Evolutionary conservation across 2,888 invertebrate genomes (phyloP).

Genomic region (Eucera pruinosa): DNA sequence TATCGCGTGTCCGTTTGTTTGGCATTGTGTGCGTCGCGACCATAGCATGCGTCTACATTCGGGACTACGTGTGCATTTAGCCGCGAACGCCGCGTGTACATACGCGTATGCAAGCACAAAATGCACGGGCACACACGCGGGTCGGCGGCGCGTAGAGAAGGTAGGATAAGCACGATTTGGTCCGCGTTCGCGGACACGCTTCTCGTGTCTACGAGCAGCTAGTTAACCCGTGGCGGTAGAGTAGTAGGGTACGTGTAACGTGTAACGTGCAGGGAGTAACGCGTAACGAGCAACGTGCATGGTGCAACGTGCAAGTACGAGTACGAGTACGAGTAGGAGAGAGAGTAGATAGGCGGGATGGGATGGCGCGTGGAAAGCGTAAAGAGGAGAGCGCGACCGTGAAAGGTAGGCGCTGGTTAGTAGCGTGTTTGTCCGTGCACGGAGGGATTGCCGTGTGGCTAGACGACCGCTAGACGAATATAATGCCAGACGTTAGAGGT

Average conservation of each 20-base stretch:
- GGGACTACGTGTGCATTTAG: slow-evolving; percentile 16
- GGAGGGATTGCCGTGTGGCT: slow-evolving; percentile 73
- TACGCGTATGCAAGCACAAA: too few species aligned
- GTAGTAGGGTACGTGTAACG: slow-evolving; percentile 33
- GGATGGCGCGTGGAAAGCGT: too few species aligned
- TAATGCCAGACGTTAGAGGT: slow-evolving; percentile 78
- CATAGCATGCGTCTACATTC: slow-evolving; percentile 4
- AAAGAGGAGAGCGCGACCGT: slow-evolving; percentile 39
- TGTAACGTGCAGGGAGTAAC: slow-evolving; percentile 12
- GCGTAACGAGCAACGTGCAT: slow-evolving; percentile 20
- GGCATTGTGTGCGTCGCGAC: background rate
- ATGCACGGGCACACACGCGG: too few species aligned
- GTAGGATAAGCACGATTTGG: slow-evolving; percentile 9
- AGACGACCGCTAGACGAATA: slow-evolving; percentile 83
- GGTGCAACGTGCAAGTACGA: too few species aligned
- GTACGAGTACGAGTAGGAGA: too few species aligned
- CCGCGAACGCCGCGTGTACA: background rate
- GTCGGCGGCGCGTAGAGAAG: too few species aligned
- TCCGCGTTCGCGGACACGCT: slow-evolving; percentile 39
- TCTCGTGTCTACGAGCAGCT: slow-evolving; percentile 52
- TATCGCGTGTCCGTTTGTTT: slow-evolving; percentile 11
- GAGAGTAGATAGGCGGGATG: too few species aligned
- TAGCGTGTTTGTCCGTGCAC: slow-evolving; percentile 56
- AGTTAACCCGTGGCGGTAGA: slow-evolving; percentile 58
- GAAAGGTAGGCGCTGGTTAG: slow-evolving; percentile 52